Evolutionary conservation across 2,113 vertebrate genomes (phyloP).

Genomic region (Bettongia penicillata): DNA sequence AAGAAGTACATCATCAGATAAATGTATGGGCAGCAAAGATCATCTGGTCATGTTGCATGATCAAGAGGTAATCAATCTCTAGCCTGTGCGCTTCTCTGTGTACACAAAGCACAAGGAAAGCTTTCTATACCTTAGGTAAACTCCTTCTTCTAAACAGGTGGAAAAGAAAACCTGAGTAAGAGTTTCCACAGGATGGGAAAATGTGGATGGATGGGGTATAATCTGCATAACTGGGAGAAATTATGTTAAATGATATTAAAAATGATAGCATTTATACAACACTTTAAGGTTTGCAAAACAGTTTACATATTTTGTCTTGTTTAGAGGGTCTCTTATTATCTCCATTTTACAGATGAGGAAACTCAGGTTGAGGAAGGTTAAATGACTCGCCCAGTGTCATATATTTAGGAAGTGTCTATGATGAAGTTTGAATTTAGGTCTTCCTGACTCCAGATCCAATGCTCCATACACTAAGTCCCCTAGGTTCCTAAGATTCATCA

Average conservation of each 20-base stretch:
- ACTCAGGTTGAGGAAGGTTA: neutral
- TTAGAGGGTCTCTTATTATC: neutral
- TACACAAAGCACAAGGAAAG: neutral
- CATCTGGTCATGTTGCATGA: neutral
- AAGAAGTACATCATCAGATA: neutral
- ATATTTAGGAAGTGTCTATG: neutral
- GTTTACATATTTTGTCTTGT: neutral
- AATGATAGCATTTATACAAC: neutral
- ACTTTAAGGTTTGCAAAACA: neutral
- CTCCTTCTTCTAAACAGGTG: neutral
- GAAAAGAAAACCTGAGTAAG: neutral
- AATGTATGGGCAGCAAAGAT: neutral
- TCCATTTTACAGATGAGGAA: neutral
- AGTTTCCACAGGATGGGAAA: neutral
- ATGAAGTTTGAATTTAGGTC: neutral
- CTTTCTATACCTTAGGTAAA: neutral
- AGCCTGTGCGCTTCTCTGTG: neutral
- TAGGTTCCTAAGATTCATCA: neutral
- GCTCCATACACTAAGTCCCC: neutral
- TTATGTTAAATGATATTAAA: neutral
- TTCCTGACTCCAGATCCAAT: neutral
- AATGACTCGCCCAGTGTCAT: neutral
- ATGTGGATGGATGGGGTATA: neutral
- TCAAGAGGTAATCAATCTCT: neutral
- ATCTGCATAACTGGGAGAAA: neutral